A percentile compares a stretch with the other conserved stretches of the same genome.
phyloP scores from a whole-genome alignment of 2,113 vertebrate species.

The Orycteropus afer region DNA sequence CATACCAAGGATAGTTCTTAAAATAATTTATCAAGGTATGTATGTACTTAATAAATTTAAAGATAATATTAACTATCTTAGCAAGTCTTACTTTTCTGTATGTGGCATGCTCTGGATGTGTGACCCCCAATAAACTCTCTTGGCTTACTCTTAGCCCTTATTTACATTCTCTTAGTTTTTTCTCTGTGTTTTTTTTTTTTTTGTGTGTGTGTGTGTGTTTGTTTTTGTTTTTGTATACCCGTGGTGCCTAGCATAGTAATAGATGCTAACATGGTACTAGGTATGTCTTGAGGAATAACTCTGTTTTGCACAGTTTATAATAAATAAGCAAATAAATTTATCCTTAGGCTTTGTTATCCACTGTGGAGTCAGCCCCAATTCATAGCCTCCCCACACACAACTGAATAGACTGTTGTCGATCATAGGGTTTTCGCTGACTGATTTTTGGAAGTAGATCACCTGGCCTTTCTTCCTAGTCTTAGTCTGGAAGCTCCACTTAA shows the following conservation, averaged over 20 bases:
- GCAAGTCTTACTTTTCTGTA: not conserved
- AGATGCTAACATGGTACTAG: no score
- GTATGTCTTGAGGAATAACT: not conserved
- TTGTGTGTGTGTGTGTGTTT: not conserved
- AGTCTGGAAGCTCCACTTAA: not conserved
- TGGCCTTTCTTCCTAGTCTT: not conserved
- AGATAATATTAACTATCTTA: not conserved
- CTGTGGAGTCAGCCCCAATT: not conserved
- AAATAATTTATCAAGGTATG: conserved; percentile 20
- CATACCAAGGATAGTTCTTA: conserved; percentile 14
- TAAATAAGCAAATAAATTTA: not conserved
- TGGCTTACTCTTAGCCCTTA: not conserved
- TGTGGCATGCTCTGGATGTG: not conserved
- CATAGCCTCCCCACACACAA: no score
- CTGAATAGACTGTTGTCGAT: not conserved
- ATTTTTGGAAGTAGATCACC: not conserved
- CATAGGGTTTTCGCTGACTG: not conserved
- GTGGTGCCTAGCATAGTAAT: not conserved
- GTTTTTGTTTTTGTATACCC: not conserved
- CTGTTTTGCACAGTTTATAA: not conserved
- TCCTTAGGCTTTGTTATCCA: not conserved
- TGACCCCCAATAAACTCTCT: not conserved
- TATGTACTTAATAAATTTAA: conserved; percentile 24
- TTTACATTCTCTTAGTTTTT: not conserved
- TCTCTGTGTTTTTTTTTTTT: conserved; percentile 1